Base-by-base conservation (phyloP, 2,113 vertebrate genomes). In the Coryphaenoides rupestris region DNA sequence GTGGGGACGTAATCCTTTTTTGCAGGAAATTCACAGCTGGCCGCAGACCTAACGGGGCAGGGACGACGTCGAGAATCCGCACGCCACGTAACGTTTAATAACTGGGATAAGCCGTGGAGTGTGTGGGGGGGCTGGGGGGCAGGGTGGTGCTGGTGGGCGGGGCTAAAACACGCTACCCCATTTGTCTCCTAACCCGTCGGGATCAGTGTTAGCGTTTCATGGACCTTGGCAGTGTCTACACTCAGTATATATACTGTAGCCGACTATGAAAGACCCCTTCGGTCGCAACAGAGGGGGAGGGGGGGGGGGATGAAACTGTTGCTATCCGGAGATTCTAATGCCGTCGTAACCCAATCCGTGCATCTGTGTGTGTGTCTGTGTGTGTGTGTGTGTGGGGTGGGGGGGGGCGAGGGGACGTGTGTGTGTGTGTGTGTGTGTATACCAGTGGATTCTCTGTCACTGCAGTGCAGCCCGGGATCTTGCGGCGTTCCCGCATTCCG, bases 381-480 rank as follows among this genome's bases (percentile, higher is more conserved):
- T 40, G 6, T 40, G 33, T 10, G 33, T 40, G 33, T 40, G 33
- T 12, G 33, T 40, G 5, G 28, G 28, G 10, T 7, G 33, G 33
- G 33, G 33, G 33, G 33, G 33, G 33, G 66, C 55, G 33, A 12
- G 33, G 33, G 33, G 33, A 65, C 55, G 33, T 40, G 6, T 40
- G 33, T 10, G 33, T 40, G 33, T 40, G 33, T 12, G 33, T 40
- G 61, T 74, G 77, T 80, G 78, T 79, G 76, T 81, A 76, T 76
- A 74, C 68, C 78, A 85, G 79, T 60, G n/a, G n/a, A n/a, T 75
- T 72, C 68, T 85, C 80, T 70, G 72, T 82, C 80, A 69, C 79
- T 81, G 26, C 24, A 19, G 55, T 49, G 70, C 73, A 78, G 75
- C 77, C 78, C 72, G 21, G 64, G 60, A 84, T 67, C 71, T 85